Conservation (phyloP, 35 echinoderm and acorn worm genomes). For the Heliocidaris erythrogramma region DNA sequence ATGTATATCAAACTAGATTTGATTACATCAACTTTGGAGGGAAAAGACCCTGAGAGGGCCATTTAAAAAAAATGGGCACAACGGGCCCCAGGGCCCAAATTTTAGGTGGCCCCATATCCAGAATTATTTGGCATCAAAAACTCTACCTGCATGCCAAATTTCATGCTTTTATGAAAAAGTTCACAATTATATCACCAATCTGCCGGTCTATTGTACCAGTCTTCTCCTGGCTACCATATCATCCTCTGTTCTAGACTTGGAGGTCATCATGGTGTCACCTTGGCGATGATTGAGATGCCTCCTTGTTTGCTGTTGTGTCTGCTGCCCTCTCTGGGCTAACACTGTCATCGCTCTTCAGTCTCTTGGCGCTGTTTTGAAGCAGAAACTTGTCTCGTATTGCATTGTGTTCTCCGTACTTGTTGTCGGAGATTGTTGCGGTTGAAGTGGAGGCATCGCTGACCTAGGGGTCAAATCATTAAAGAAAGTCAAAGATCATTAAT, state of each 20-base stretch:
- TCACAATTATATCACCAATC: too few relatives aligned
- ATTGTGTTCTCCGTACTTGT: conserved; percentile 78
- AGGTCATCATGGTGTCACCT: neutral
- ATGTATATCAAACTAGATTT: too few relatives aligned
- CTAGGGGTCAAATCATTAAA: conserved; percentile 53
- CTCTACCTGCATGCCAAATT: too few relatives aligned
- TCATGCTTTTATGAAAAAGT: too few relatives aligned
- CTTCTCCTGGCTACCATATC: neutral
- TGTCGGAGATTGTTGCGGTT: conserved; percentile 66
- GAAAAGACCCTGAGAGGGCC: too few relatives aligned
- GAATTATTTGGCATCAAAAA: too few relatives aligned
- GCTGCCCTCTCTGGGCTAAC: neutral
- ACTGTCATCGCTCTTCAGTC: neutral
- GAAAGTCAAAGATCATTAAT: neutral
- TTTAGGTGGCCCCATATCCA: too few relatives aligned
- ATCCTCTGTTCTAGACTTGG: neutral
- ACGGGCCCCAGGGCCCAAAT: too few relatives aligned
- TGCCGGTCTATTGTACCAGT: too few relatives aligned
- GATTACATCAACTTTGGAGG: too few relatives aligned
- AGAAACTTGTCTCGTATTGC: conserved; percentile 75
- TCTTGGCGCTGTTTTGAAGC: neutral
- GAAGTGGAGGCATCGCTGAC: conserved; percentile 33
- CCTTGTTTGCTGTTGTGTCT: neutral
- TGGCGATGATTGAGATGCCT: neutral
- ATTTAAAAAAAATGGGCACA: too few relatives aligned